phyloP scores from a whole-genome alignment of 2,888 invertebrate genomes.

The Ophonus ardosiacus region DNA sequence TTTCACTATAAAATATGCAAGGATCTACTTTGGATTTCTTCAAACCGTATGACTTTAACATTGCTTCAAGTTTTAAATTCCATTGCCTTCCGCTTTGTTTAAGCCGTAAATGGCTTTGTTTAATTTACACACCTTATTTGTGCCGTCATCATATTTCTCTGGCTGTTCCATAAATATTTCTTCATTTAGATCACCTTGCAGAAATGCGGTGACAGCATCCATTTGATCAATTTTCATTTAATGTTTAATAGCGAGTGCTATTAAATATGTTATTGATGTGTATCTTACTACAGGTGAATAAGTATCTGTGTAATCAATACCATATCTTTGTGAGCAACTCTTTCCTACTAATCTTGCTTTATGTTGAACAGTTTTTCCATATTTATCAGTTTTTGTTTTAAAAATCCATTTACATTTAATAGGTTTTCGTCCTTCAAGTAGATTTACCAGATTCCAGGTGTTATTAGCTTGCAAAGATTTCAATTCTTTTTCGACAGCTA shows the following conservation, averaged over 20 bases:
- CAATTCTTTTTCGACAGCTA: not conserved
- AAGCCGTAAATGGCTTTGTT: too few relatives aligned
- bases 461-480: too few relatives aligned
- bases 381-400: slow-evolving; percentile 46
- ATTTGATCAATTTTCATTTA: slow-evolving; percentile 67
- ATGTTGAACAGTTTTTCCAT: slow-evolving; percentile 32
- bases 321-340: slow-evolving; percentile 68
- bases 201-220: slow-evolving; percentile 69
- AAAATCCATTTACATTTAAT: slow-evolving; percentile 64
- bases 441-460: too few relatives aligned
- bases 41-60: slow-evolving; percentile 58
- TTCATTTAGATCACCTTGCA: not conserved
- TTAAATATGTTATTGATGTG: slow-evolving; percentile 66
- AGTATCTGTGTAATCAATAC: slow-evolving; percentile 69
- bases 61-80: slow-evolving; percentile 66
- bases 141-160: not conserved
- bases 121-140: not conserved
- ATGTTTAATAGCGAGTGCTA: slow-evolving; percentile 67
- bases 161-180: not conserved
- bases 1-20: slow-evolving; percentile 62
- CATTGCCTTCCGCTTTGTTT: not conserved
- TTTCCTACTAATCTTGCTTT: slow-evolving; percentile 69
- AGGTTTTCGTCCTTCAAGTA: too few relatives aligned
- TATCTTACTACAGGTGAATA: slow-evolving; percentile 68
- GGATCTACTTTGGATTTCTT: slow-evolving; percentile 65